Percentiles rank a stretch among this genome's conserved stretches.
phyloP scores from a whole-genome alignment of 1,140 invertebrate genomes.

The Holotrichia oblita region DNA sequence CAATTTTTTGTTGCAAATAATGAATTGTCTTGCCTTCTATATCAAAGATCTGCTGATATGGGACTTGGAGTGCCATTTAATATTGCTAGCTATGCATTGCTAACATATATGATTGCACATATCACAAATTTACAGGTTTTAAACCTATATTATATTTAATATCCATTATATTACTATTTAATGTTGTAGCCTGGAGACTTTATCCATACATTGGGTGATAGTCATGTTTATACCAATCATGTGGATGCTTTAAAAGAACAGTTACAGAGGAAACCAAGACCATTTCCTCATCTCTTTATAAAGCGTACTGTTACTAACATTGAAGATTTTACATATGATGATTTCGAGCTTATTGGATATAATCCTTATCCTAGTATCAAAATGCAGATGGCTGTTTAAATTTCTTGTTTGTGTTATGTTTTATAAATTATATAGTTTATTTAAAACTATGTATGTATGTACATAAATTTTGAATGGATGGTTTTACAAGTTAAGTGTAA shows the following conservation, averaged over 20 bases:
- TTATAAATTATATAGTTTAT: neutral
- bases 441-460: neutral
- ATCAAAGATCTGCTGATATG: constrained; percentile 98
- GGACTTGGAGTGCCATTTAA: constrained; percentile 99
- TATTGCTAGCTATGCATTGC: constrained; percentile 95
- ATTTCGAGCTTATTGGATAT: constrained; percentile 91
- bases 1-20: constrained; percentile 95
- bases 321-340: constrained; percentile 89
- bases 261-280: constrained; percentile 78
- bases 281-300: constrained; percentile 87
- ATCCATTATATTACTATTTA: constrained; percentile 47
- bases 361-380: constrained; percentile 90
- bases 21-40: constrained; percentile 89
- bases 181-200: constrained; percentile 88
- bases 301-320: constrained; percentile 78
- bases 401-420: neutral
- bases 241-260: constrained; percentile 87
- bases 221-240: constrained; percentile 96
- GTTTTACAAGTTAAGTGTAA: neutral
- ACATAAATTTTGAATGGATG: neutral
- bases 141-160: constrained; percentile 25
- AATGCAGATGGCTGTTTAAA: constrained; percentile 96
- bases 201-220: constrained; percentile 95
- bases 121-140: constrained; percentile 84
- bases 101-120: constrained; percentile 97